Percentiles rank a stretch among this genome's conserved stretches.
Evolutionary conservation across 2,888 invertebrate species (phyloP).

Genomic region (Ennomos erosarius): DNA sequence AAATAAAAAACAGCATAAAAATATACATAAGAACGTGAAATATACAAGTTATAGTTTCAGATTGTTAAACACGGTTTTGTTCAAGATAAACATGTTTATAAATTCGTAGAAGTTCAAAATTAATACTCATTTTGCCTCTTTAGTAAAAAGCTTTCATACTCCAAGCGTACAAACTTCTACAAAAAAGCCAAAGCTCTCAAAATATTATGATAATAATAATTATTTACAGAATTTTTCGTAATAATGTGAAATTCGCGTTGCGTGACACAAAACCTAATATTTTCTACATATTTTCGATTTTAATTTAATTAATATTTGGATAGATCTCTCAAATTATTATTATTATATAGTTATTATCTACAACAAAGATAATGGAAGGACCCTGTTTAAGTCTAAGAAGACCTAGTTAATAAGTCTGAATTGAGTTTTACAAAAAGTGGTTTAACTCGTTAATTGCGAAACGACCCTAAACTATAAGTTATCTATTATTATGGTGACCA

Average conservation of each 20-base stretch:
- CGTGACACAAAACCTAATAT: conserved; percentile 52
- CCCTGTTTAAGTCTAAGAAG: conserved; percentile 71
- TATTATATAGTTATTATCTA: conserved; percentile 59
- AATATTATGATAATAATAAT: conserved; percentile 46
- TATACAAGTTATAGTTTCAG: background rate
- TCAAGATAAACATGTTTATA: background rate
- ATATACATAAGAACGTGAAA: too few species aligned
- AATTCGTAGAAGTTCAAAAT: conserved; percentile 21
- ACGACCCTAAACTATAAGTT: too few species aligned
- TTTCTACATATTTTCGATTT: conserved; percentile 60
- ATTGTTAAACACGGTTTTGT: background rate
- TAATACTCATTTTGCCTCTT: conserved; percentile 26
- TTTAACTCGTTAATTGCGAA: background rate
- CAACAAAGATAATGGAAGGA: conserved; percentile 72
- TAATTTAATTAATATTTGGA: conserved; percentile 73
- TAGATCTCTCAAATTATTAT: conserved; percentile 59
- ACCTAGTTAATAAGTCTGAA: conserved; percentile 52
- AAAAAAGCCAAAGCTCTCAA: conserved; percentile 39
- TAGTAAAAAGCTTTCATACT: conserved; percentile 30
- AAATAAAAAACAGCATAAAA: too few species aligned
- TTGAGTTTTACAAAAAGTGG: conserved; percentile 8
- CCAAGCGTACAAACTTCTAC: conserved; percentile 38
- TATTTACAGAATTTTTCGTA: conserved; percentile 25
- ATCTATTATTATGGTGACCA: too few species aligned
- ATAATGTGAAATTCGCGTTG: conserved; percentile 49